These are phyloP conservation scores for Enteromius anoplus DNA, from an alignment of 2,797 vertebrate species.

Conservation along the genomic window DNA sequence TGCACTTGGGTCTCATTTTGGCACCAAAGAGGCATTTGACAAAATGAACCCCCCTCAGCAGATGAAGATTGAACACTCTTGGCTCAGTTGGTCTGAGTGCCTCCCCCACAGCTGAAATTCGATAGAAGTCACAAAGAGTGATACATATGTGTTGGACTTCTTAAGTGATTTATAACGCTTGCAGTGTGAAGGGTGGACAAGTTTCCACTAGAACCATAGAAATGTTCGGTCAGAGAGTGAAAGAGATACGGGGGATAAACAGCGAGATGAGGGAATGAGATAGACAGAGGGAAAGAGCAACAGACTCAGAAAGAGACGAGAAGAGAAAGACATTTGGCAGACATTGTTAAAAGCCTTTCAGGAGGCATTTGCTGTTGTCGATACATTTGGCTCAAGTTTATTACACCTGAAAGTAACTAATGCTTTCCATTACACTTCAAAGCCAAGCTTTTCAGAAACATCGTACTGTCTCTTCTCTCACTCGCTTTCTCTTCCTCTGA, in stretches of 20 bases:
- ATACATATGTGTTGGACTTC: conserved; percentile 28
- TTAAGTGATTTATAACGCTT: conserved; percentile 17
- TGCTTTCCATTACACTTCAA: conserved; percentile 60
- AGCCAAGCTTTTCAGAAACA: conserved; percentile 47
- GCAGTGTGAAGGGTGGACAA: conserved; percentile 31
- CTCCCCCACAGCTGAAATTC: conserved; percentile 43
- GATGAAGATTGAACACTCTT: conserved; percentile 26
- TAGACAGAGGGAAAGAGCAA: conserved; percentile 13
- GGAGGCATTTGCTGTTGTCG: conserved; percentile 56
- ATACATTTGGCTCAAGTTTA: conserved; percentile 58
- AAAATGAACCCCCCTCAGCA: conserved; percentile 3
- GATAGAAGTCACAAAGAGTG: conserved; percentile 27
- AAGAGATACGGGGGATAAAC: conserved; percentile 14
- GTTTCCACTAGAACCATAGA: conserved; percentile 36
- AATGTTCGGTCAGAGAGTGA: conserved; percentile 11
- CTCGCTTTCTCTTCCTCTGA: conserved; percentile 28
- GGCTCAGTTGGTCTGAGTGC: conserved; percentile 10
- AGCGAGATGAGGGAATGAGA: neutral
- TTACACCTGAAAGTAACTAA: conserved; percentile 59
- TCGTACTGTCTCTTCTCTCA: conserved; percentile 24
- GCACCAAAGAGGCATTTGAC: conserved; percentile 24
- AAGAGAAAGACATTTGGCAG: conserved; percentile 43
- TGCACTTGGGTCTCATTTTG: conserved; percentile 15
- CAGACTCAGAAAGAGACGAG: conserved; percentile 12
- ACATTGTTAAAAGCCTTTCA: conserved; percentile 60